Base-by-base conservation (phyloP, 2,888 invertebrate species). In the Drosophila suboccidentalis region DNA sequence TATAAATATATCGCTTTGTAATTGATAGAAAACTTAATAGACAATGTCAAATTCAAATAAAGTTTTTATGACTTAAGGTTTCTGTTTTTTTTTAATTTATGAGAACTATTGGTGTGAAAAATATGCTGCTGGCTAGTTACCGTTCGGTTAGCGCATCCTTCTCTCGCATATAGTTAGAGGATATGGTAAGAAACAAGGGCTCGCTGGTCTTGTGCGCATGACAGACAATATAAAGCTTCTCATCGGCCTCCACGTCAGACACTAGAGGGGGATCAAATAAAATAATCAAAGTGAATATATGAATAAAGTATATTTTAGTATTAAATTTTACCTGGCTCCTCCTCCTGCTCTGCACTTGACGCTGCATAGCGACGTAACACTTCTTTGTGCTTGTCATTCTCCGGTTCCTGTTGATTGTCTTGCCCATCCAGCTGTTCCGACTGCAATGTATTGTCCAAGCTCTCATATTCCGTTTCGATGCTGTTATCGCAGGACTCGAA, bases 131-230 rank as follows among this genome's bases (percentile, higher is more conserved):
- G 2, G 11, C 9, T 9, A 47, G 1, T n/a, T 22, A 94, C 90
- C 90, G 90, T 74, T 92, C 92, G 53, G 91, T 94, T 50, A 93
- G 87, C 2, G 93, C 88, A 87, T 94, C 93, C 70, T 93, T 93
- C 90, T 94, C 94, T 66, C 93, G 93, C 41, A 94, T 93, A 72
- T 93, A 93, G 43, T 93, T 94, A 34, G 78, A 90, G 6, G 93
- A 94, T 71, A 94, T 91, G 17, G 94, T 92, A 29, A 94, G 81
- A 70, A 94, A 93, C 64, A 94, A 74, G 15, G 93, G 92, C 41
- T 93, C 93, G 47, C 90, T 90, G 6, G 91, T 91, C 41, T 90
- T 79, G 17, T 81, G 62, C 1, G 59, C 82, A 17, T 70, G 84
- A 32, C 82, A 82, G 0, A 91, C 92, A 65, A 92, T 91, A 53